phyloP scores from a whole-genome alignment of 2,888 invertebrate species.

The Pyrrhosoma nymphula region DNA sequence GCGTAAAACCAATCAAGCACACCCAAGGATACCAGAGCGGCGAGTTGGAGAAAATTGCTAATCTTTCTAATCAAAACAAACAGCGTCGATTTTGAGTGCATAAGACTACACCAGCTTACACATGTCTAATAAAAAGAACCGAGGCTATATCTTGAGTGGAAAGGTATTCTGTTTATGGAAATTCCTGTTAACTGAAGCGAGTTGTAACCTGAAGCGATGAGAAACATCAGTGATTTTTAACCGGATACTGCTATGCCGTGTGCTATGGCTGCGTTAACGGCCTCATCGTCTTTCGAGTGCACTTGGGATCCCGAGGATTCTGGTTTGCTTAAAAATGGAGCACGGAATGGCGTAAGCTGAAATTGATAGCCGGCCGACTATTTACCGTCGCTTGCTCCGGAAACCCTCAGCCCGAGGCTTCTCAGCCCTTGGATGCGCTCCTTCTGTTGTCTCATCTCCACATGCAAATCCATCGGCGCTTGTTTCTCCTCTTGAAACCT shows the following conservation, averaged over 20 bases:
- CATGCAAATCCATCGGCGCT: background rate
- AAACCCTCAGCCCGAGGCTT: background rate
- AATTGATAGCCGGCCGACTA: background rate
- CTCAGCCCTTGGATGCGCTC: background rate
- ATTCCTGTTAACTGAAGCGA: background rate
- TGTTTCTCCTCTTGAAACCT: background rate
- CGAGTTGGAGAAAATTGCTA: too few relatives aligned
- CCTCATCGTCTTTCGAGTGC: background rate
- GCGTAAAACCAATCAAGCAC: too few relatives aligned
- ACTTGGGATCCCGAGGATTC: background rate
- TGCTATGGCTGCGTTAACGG: background rate
- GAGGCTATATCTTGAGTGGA: background rate
- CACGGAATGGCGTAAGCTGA: constrained; percentile 10
- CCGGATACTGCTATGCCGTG: background rate
- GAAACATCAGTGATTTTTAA: background rate
- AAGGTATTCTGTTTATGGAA: background rate
- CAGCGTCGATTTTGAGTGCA: too few relatives aligned
- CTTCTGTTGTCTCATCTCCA: background rate
- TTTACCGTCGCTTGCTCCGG: background rate
- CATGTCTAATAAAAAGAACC: too few relatives aligned
- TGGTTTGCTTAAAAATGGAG: constrained; percentile 6
- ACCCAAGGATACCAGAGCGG: too few relatives aligned
- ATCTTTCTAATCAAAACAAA: too few relatives aligned
- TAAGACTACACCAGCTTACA: too few relatives aligned
- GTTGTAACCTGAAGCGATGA: background rate